Evolutionary conservation across 1,140 invertebrate genomes (phyloP), one percentile per base, ranked within the genome.

Genomic region (Oryctes rhinoceros): DNA sequence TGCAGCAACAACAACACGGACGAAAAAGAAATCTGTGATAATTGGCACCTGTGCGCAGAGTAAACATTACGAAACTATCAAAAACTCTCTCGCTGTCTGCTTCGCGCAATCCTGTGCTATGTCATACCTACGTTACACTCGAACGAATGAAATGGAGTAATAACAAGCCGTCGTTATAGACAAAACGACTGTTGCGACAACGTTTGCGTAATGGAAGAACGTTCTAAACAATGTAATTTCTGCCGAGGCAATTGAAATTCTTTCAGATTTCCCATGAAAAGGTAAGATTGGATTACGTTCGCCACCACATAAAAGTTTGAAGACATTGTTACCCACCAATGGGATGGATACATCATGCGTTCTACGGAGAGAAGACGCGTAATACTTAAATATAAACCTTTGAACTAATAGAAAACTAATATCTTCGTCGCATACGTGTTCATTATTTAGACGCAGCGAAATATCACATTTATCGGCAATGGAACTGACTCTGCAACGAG

Each of bases 11-110:
- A 59, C n/a, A 59, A 59, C 13, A 18, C 15, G 6, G 24, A 71
- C 20, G 10, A 35, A 71, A 71, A 35, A 71, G 65, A 71, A 71
- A 71, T 71, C 65, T 71, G 35, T 15, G 65, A 71, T 71, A 71
- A 71, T 71, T 71, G 65, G 24, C 35, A 71, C 65, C 4, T 71
- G 53, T 24, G 65, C 65, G 24, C 24, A 37, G 35, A 71, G 24
- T 35, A 71, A 59, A 59, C 53, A 59, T 59, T 59, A 59, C 15
- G 37, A 4, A 24, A 35, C 5, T 7, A 37, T 1, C 9, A 18
- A 62, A 24, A 71, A 71, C 24, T 18, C 53, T 59, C 15, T 53
- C 49, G 5, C 53, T 18, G 53, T 30, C 3, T 35, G 24, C 7
- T 71, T 35, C 24, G 65, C 24, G 65, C 65, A 71, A 71, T 71